Percentiles rank a stretch among this genome's conserved stretches.
Conservation (phyloP, 2,888 invertebrate species). For the Belgica antarctica region DNA sequence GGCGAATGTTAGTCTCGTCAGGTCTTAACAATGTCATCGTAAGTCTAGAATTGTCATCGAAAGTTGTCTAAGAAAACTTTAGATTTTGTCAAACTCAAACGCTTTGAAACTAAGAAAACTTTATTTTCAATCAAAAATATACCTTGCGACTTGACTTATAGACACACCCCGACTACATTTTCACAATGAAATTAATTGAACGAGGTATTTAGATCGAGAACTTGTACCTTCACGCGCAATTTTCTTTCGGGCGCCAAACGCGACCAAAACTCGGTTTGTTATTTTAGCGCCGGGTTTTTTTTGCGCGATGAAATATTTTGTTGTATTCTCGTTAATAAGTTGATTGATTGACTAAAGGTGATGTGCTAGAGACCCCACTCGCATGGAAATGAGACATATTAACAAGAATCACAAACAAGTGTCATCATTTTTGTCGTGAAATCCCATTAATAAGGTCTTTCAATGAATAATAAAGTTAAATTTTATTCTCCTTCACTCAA, state of each 20-base stretch:
- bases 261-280: background rate
- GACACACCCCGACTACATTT: too few species aligned
- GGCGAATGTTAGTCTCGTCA: too few species aligned
- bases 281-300: background rate
- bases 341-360: slow-evolving; percentile 40
- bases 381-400: slow-evolving; percentile 22
- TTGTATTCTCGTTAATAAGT: background rate
- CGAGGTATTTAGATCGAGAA: slow-evolving; percentile 6
- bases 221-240: too few species aligned
- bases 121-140: too few species aligned
- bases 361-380: background rate
- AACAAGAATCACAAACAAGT: slow-evolving; percentile 35
- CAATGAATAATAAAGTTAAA: slow-evolving; percentile 40
- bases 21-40: too few species aligned
- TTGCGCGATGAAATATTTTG: background rate
- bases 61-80: too few species aligned
- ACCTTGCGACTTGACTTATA: too few species aligned
- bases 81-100: too few species aligned
- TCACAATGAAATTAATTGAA: background rate
- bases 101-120: too few species aligned
- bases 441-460: slow-evolving; percentile 28
- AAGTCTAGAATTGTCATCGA: too few species aligned
- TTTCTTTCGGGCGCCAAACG: background rate
- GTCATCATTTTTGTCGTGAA: slow-evolving; percentile 35
- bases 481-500: background rate